Base-by-base conservation (phyloP, 2,113 vertebrate genomes). In the Mystacornis crossleyi region DNA sequence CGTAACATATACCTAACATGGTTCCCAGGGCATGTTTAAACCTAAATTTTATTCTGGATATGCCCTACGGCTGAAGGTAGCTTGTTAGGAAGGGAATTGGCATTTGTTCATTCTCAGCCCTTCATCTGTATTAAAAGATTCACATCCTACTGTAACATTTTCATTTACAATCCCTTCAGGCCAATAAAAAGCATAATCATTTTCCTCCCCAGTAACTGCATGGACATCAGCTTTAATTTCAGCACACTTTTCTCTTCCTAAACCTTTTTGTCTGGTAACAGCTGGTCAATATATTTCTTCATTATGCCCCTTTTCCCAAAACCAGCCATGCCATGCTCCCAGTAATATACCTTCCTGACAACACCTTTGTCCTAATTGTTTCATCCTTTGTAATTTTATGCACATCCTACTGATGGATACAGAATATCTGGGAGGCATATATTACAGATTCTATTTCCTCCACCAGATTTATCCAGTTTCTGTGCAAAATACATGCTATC, bases 141-240 rank as follows among this genome's bases (percentile, higher is more conserved):
- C 91, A 90, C 69, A 86, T 90, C 87, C 57, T 65, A 55, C 50
- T 60, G 66, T 90, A 96, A 94, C 69, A 93, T 95, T 95, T 96
- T 96, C 95, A 97, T 95, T 97, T 93, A 91, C 67, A 83, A 90
- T 91, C 90, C 81, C 86, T 95, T 96, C 91, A 96, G 95, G 87
- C 79, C 89, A 96, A 86, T 96, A 94, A 97, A 97, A 95, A 97
- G 33, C 72, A 90, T 79, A 93, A 97, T 90, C 25, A 96, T 96
- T 94, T 96, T 86, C 92, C 62, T 95, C 51, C 69, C 40, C 48
- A 47, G 25, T 96, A 96, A 96, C 81, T 92, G 70, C 73, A 94
- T 61, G 89, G 69, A 83, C 80, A 96, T 95, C 97, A 96, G 69
- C 73, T 96, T 95, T 96, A 81, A 96, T 96, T 95, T 95, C 87